Base-by-base conservation (phyloP, 2,113 vertebrate species). In the Ovibos moschatus region DNA sequence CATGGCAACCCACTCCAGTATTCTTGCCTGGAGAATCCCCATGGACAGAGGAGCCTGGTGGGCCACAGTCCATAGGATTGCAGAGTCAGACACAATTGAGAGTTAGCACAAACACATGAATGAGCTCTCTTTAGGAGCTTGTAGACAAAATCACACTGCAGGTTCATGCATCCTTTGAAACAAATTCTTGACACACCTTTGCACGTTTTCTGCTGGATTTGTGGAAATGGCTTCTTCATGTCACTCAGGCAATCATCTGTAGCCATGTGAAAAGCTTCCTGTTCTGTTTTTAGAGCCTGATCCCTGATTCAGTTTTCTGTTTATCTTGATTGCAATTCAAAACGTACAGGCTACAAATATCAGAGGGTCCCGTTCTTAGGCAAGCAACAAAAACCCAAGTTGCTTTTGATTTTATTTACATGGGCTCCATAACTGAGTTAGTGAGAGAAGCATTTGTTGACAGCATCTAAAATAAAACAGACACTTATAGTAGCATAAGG, bases 361-460 rank as follows among this genome's bases (percentile, higher is more conserved):
- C 0, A 7, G 95, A 94, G 76, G 53, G 3, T 89, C 50, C 67
- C 97, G 87, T 82, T 94, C 27, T 76, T 76, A 79, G 97, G 93
- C 98, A 94, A 74, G 28, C 62, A 94, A 90, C 53, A 53, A 92
- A 97, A 95, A 97, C 94, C 45, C 47, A 67, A 94, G 58, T 1
- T 58, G 1, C n/a, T 94, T 98, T 98, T 97, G 91, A 98, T 92
- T 89, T 86, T 40, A 23, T 96, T 96, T 94, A 27, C 79, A 81
- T 33, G 16, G 60, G 25, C 10, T 95, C 96, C 96, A 40, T 89
- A 53, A 97, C 2, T 21, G 82, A 95, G 79, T 93, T 92, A 96
- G 97, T 23, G 10, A 92, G 55, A 97, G 93, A 96, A 92, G 71
- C 10, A 58, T 95, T 97, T 95, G 82, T 95, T 83, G 85, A 94